These are phyloP conservation scores for Rutpela maculata DNA, from an alignment of 2,888 invertebrate species.

Conservation along the genomic window DNA sequence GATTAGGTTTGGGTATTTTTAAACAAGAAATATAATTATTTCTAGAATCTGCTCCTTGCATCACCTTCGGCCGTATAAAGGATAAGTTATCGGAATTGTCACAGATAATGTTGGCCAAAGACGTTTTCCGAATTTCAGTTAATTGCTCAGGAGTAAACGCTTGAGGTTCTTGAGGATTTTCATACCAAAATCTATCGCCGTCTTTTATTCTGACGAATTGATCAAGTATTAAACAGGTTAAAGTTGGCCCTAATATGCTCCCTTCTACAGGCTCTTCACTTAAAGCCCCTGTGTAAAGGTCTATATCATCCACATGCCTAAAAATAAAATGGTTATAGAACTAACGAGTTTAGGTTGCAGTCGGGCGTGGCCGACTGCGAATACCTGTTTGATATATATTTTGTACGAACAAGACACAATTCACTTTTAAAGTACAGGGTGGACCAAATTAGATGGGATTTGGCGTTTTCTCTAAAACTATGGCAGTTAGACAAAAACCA, in stretches of 20 bases:
- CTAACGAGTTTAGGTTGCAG: no score
- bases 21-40: slow-evolving; percentile 81
- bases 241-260: slow-evolving; percentile 88
- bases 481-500: no score
- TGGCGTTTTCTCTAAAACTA: no score
- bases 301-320: slow-evolving; percentile 87
- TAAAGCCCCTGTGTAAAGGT: slow-evolving; percentile 91
- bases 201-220: slow-evolving; percentile 88
- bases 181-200: slow-evolving; percentile 94
- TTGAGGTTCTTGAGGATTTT: slow-evolving; percentile 80
- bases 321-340: background rate
- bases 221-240: slow-evolving; percentile 89
- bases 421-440: no score
- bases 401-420: no score
- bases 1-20: slow-evolving; percentile 77
- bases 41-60: slow-evolving; percentile 78
- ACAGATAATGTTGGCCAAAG: slow-evolving; percentile 85
- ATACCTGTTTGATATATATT: no score
- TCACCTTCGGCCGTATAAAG: slow-evolving; percentile 81
- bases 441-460: no score
- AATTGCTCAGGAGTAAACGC: slow-evolving; percentile 87
- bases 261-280: slow-evolving; percentile 85
- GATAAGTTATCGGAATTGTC: slow-evolving; percentile 83
- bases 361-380: no score
- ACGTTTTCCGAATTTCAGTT: slow-evolving; percentile 85